A percentile compares a stretch with the other conserved stretches of the same genome.
phyloP scores from a whole-genome alignment of 2,797 vertebrate genomes.

The Emys orbicularis region DNA sequence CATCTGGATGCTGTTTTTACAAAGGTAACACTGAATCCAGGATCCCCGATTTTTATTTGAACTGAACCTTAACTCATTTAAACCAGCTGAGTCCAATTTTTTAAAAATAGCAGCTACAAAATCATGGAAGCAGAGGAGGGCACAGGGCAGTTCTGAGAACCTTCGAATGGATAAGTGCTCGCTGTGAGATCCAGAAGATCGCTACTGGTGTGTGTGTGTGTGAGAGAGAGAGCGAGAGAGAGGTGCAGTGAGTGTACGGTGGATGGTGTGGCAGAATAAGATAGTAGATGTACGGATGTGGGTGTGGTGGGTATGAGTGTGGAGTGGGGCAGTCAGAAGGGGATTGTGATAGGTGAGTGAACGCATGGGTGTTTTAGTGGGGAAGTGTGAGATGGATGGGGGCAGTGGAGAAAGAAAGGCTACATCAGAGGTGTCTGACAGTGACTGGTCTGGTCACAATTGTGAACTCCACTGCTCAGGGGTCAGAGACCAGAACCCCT shows the following conservation, averaged over 20 bases:
- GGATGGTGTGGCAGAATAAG: neutral
- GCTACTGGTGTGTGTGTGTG: neutral
- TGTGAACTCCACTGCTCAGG: no score
- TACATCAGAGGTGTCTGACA: no score
- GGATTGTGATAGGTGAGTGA: neutral
- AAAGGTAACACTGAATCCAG: slow-evolving; percentile 27
- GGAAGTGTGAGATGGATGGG: no score
- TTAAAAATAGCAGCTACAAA: neutral
- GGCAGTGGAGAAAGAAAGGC: no score
- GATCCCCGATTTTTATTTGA: slow-evolving; percentile 63
- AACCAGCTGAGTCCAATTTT: neutral
- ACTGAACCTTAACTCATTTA: slow-evolving; percentile 44
- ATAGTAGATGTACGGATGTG: neutral
- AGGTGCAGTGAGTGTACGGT: neutral
- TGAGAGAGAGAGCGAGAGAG: no score
- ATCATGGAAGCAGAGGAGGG: neutral
- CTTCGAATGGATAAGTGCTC: neutral
- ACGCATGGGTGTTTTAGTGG: no score
- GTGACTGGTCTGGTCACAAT: no score
- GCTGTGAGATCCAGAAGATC: neutral
- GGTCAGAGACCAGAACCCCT: no score
- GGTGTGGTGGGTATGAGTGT: neutral
- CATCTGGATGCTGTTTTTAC: slow-evolving; percentile 69
- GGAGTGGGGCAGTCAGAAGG: neutral
- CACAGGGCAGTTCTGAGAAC: neutral